These are phyloP conservation scores for Macquaria australasica DNA, from an alignment of 2,113 vertebrate species.

Conservation along the genomic window DNA sequence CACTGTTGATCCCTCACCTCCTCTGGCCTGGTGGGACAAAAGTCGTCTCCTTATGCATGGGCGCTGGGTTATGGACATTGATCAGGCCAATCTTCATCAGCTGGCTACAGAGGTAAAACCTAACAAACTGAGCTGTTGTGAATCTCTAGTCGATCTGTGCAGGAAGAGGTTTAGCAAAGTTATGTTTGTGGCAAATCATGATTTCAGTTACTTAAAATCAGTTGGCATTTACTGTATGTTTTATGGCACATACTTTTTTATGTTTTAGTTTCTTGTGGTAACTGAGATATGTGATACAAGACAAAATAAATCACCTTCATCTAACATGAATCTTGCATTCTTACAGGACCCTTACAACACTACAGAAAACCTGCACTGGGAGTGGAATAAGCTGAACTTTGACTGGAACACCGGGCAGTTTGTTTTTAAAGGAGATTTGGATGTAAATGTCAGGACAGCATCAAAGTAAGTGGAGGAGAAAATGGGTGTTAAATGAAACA, in stretches of 20 bases:
- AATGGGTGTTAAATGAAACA: not conserved
- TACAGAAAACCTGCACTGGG: slow-evolving; percentile 99
- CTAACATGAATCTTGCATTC: not conserved
- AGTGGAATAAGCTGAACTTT: slow-evolving; percentile 94
- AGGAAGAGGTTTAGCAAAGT: not conserved
- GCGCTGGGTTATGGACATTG: slow-evolving; percentile 94
- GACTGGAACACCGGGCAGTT: slow-evolving; percentile 96
- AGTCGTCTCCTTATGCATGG: slow-evolving; percentile 95
- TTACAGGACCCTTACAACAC: slow-evolving; percentile 97
- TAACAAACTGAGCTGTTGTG: not conserved
- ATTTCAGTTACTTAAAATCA: not conserved
- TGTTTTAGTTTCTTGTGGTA: not conserved
- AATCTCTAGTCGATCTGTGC: not conserved
- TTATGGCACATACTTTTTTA: not conserved
- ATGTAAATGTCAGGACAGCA: slow-evolving; percentile 96
- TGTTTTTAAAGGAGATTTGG: slow-evolving; percentile 93
- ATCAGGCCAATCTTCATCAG: slow-evolving; percentile 97
- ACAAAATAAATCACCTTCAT: not conserved
- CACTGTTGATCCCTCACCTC: slow-evolving; percentile 92
- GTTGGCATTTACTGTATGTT: not conserved
- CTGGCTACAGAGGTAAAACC: slow-evolving; percentile 93
- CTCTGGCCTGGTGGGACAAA: slow-evolving; percentile 98
- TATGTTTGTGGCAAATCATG: not conserved
- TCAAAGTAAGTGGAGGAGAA: slow-evolving; percentile 91
- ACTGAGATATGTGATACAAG: not conserved